Percentiles rank a stretch among this genome's conserved stretches.
phyloP scores from a whole-genome alignment of 2,113 vertebrate species.

The Microcebus tavaratra region DNA sequence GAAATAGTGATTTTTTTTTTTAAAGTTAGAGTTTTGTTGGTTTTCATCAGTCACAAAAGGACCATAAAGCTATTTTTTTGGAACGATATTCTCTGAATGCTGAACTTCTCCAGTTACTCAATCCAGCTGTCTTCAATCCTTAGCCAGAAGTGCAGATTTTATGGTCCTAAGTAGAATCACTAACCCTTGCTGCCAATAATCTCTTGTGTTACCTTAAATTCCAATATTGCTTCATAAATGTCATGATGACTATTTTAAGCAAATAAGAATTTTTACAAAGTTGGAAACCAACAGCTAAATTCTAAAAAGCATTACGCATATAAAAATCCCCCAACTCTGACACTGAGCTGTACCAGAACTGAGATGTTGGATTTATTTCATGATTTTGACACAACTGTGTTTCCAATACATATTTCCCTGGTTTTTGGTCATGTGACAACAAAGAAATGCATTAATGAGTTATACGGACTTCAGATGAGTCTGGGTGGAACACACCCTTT shows the following conservation, averaged over 20 bases:
- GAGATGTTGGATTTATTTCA: slow-evolving; percentile 45
- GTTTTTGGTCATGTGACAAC: slow-evolving; percentile 2
- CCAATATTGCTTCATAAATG: slow-evolving; percentile 1
- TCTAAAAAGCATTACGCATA: slow-evolving; percentile 48
- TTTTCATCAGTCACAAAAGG: slow-evolving; percentile 31
- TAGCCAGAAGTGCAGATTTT: slow-evolving; percentile 51
- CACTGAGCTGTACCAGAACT: background rate
- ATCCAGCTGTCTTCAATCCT: slow-evolving; percentile 27
- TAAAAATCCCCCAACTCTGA: slow-evolving; percentile 59
- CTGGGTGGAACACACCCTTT: background rate
- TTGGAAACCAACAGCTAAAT: slow-evolving; percentile 58
- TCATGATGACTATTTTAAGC: slow-evolving; percentile 58
- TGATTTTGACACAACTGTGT: slow-evolving; percentile 63
- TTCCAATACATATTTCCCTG: background rate
- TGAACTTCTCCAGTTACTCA: slow-evolving; percentile 20
- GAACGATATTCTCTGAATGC: background rate
- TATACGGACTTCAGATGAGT: background rate
- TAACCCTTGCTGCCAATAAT: slow-evolving; percentile 33
- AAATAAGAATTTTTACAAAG: slow-evolving; percentile 46
- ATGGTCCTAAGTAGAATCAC: slow-evolving; percentile 24
- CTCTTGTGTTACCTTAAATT: background rate
- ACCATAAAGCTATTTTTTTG: background rate
- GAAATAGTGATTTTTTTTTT: background rate
- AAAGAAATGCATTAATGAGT: background rate
- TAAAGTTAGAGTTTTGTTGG: slow-evolving; percentile 39